A percentile compares a stretch with the other conserved stretches of the same genome.
Evolutionary conservation across 1,140 invertebrate genomes (phyloP).

Genomic region (Rhizoglyphus robini): DNA sequence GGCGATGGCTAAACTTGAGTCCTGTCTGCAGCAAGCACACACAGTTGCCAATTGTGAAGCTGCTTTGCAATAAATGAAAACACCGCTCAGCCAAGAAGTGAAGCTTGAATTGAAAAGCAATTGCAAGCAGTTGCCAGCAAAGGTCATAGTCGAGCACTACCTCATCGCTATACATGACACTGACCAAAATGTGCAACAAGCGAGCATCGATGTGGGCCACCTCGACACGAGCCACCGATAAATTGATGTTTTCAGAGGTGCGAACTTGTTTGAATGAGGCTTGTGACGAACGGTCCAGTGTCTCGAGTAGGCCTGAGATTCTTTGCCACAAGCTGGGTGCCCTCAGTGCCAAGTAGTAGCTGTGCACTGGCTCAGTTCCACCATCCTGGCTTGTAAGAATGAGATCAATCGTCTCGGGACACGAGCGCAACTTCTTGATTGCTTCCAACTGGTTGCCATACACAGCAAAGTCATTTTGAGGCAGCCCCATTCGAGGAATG

Average conservation of each 20-base stretch:
- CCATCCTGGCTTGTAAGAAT: not conserved
- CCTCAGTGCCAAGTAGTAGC: not conserved
- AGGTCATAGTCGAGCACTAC: not conserved
- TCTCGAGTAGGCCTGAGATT: not conserved
- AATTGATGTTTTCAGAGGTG: not conserved
- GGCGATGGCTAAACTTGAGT: not conserved
- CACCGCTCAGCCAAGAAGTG: not conserved
- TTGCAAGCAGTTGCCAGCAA: not conserved
- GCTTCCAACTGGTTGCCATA: not conserved
- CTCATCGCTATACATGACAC: not conserved
- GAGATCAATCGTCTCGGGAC: not conserved
- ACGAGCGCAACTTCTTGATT: not conserved
- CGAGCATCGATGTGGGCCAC: not conserved
- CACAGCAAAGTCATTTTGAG: too few species aligned
- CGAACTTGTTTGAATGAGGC: not conserved
- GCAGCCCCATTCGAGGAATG: too few species aligned
- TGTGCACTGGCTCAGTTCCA: not conserved
- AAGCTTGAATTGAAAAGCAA: not conserved
- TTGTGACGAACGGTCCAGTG: not conserved
- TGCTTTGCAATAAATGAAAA: not conserved
- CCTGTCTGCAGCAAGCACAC: not conserved
- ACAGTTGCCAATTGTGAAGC: not conserved
- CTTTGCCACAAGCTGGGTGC: slow-evolving; percentile 11
- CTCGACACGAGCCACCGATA: not conserved
- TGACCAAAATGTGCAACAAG: not conserved